Percentiles rank a stretch among this genome's conserved stretches.
Evolutionary conservation across 2,113 vertebrate species (phyloP).

Genomic region (Aptenodytes patagonicus): DNA sequence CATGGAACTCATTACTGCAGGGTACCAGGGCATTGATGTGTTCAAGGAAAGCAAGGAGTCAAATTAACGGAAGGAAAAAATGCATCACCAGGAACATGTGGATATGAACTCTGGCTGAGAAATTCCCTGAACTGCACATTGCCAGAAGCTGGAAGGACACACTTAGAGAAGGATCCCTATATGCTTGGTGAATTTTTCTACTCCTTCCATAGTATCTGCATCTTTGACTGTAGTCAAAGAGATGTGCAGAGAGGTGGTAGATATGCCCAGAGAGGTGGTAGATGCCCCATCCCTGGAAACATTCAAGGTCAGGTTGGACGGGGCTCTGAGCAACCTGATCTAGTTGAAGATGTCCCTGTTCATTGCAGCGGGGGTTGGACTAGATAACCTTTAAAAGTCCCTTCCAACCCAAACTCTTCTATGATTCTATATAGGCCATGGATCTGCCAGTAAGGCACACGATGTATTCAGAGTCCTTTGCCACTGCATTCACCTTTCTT

Average conservation of each 20-base stretch:
- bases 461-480: neutral
- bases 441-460: neutral
- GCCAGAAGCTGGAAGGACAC: neutral
- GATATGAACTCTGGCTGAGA: neutral
- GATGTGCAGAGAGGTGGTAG: neutral
- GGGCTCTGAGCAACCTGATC: neutral
- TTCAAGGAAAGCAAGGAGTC: neutral
- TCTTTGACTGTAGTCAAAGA: neutral
- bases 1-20: neutral
- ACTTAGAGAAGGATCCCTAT: neutral
- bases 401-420: neutral
- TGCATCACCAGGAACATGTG: neutral
- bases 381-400: neutral
- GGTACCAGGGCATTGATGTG: neutral
- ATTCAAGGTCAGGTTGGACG: neutral
- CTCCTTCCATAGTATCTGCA: neutral
- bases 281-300: neutral
- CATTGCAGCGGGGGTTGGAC: rapidly evolving
- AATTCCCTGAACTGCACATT: neutral
- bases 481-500: neutral
- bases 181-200: neutral
- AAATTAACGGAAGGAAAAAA: neutral
- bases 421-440: neutral
- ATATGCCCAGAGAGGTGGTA: neutral
- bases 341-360: neutral